A percentile compares a stretch with the other conserved stretches of the same genome.
phyloP scores from a whole-genome alignment of 2,888 invertebrate genomes.

The Unio delphinus region DNA sequence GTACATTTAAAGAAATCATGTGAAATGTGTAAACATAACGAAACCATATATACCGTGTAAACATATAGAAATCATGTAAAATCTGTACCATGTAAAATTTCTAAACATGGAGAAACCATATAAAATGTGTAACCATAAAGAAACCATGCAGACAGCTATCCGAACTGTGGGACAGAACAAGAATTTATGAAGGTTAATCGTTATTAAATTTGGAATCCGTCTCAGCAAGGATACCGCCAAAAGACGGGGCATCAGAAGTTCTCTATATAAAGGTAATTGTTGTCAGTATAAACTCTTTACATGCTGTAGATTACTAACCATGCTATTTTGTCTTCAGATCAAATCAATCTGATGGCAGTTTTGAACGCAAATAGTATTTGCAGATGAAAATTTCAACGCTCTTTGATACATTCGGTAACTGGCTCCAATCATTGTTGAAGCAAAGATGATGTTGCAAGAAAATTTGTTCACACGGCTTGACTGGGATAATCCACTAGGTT shows the following conservation, averaged over 20 bases:
- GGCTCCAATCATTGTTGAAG: conserved; percentile 11
- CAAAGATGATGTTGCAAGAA: conserved; percentile 19
- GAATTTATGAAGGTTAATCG: conserved; percentile 26
- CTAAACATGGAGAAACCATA: neutral
- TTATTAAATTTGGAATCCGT: conserved; percentile 29
- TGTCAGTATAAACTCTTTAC: conserved; percentile 32
- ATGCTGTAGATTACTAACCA: conserved; percentile 22
- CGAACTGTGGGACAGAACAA: conserved; percentile 19
- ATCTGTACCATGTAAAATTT: too few relatives aligned
- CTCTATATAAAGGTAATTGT: conserved; percentile 15
- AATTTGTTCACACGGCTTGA: conserved; percentile 14
- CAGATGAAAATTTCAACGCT: conserved; percentile 13
- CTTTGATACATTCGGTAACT: conserved; percentile 21
- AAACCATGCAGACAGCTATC: conserved; percentile 23
- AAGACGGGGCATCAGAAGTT: conserved; percentile 17
- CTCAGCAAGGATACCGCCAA: conserved; percentile 20
- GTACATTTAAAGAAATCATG: conserved; percentile 14
- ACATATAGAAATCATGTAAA: conserved; percentile 12
- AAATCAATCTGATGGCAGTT: conserved; percentile 3
- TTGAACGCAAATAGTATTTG: conserved; percentile 32
- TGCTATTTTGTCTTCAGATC: conserved; percentile 21
- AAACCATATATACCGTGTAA: neutral
- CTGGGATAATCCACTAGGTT: conserved; percentile 16
- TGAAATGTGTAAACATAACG: neutral
- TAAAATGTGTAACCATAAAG: conserved; percentile 8